These are phyloP conservation scores for Harpagoxenus sublaevis DNA, from an alignment of 2,888 invertebrate species.

Conservation along the genomic window DNA sequence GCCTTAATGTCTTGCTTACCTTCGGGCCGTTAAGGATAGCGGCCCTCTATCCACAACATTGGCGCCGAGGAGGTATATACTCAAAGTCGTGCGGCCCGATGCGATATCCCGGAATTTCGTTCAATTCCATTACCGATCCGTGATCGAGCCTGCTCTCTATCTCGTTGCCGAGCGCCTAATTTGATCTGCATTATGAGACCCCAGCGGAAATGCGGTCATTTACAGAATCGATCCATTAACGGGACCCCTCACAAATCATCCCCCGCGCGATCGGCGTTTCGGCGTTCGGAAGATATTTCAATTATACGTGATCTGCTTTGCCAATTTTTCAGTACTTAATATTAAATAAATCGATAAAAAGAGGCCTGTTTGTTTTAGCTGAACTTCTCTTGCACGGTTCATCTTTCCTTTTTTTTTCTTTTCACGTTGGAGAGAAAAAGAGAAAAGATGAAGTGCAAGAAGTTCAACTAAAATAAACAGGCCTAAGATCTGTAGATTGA, in stretches of 20 bases:
- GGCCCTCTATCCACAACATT: slow-evolving; percentile 17
- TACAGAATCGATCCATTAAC: slow-evolving; percentile 35
- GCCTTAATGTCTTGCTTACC: slow-evolving; percentile 61
- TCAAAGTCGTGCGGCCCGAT: slow-evolving; percentile 17
- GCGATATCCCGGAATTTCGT: slow-evolving; percentile 54
- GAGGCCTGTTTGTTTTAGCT: too few relatives aligned
- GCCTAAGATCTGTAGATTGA: background rate
- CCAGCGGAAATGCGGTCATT: slow-evolving; percentile 47
- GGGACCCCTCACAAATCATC: slow-evolving; percentile 9
- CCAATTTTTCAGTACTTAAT: background rate
- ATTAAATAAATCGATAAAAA: background rate
- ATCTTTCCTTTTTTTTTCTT: too few relatives aligned
- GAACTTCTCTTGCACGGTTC: too few relatives aligned
- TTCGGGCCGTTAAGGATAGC: slow-evolving; percentile 42
- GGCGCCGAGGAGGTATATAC: slow-evolving; percentile 16
- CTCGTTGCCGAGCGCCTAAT: slow-evolving; percentile 38
- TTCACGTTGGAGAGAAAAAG: too few relatives aligned
- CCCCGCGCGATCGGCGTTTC: background rate
- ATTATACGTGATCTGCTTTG: background rate
- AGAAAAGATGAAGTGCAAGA: too few relatives aligned
- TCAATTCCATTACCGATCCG: slow-evolving; percentile 61
- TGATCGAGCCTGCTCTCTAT: slow-evolving; percentile 23
- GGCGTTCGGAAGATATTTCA: background rate
- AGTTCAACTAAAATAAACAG: too few relatives aligned
- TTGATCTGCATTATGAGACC: slow-evolving; percentile 39